Conservation (phyloP, 2,888 invertebrate species). For the Lasioglossum villosulum region DNA sequence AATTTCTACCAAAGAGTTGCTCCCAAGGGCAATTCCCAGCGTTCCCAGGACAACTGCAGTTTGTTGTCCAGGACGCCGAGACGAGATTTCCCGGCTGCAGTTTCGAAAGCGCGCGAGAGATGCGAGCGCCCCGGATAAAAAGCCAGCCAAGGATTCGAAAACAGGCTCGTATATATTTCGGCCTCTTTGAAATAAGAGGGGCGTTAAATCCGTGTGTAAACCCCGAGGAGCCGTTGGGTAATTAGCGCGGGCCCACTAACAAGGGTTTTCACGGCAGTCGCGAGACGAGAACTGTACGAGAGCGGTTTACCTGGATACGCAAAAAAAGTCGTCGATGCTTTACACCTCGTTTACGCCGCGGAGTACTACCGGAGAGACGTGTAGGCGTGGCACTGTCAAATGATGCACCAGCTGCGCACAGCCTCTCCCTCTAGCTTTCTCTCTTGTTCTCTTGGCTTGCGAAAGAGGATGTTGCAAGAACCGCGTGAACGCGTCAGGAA, state of each 20-base stretch:
- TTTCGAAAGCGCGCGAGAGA: conserved; percentile 28
- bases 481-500: background rate
- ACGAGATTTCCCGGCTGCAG: background rate
- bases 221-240: conserved; percentile 75
- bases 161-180: conserved; percentile 67
- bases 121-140: conserved; percentile 39
- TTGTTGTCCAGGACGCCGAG: background rate
- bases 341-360: conserved; percentile 65
- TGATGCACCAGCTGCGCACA: conserved; percentile 16
- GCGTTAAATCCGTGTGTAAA: conserved; percentile 80
- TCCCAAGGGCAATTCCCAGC: background rate
- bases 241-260: conserved; percentile 81
- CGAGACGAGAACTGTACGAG: conserved; percentile 36
- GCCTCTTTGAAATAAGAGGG: conserved; percentile 76
- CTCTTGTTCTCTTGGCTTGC: background rate
- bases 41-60: background rate
- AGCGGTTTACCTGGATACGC: conserved; percentile 71
- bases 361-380: conserved; percentile 23
- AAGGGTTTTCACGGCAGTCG: conserved; percentile 75
- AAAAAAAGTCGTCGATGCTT: conserved; percentile 55
- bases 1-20: background rate
- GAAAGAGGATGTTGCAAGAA: conserved; percentile 10
- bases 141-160: conserved; percentile 60
- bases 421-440: background rate
- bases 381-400: conserved; percentile 63